Base-by-base conservation (phyloP, 2,797 vertebrate genomes). In the Megalops cyprinoides region DNA sequence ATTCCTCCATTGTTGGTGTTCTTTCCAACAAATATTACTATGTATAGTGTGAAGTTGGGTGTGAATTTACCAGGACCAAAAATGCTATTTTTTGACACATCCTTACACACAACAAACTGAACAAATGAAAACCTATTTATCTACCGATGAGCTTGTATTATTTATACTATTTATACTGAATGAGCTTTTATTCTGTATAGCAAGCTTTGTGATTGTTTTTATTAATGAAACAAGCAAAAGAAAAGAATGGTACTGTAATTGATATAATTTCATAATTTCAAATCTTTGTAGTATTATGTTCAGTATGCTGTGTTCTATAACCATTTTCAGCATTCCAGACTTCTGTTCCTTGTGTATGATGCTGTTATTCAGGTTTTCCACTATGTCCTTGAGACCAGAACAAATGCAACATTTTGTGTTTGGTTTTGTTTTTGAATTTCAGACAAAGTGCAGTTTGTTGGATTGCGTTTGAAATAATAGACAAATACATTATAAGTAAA, bases 151-250 rank as follows among this genome's bases (percentile, higher is more conserved):
- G 53, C 51, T 42, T 39, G 42, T 71, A 34, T 56, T 82, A 82
- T 82, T 82, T 82, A 82, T 82, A 82, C 51, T 78, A 82, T 82
- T 82, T 82, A 78, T 82, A 82, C 76, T 42, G 46, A 56, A 77
- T 71, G 69, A 62, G 20, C 14, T 48, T 51, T 56, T 34, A 49
- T 58, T 77, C 25, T 53, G 76, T 81, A 74, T 77, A 73, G 65
- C 49, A 51, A 28, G 49, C 60, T 69, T n/a, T n/a, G n/a, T n/a
- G n/a, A n/a, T n/a, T 69, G 49, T 39, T 10, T 55, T 49, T 67
- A 48, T 71, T 71, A 62, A 62, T 46, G 44, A 67, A 62, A 12
- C n/a, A 48, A 23, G 42, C 31, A 39, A 56, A 77, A 77, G 34
- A 56, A 56, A 77, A 65, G 39, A 58, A 65, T 65, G 39, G 42